phyloP scores from a whole-genome alignment of 2,797 vertebrate genomes.

The Gymnodraco acuticeps region DNA sequence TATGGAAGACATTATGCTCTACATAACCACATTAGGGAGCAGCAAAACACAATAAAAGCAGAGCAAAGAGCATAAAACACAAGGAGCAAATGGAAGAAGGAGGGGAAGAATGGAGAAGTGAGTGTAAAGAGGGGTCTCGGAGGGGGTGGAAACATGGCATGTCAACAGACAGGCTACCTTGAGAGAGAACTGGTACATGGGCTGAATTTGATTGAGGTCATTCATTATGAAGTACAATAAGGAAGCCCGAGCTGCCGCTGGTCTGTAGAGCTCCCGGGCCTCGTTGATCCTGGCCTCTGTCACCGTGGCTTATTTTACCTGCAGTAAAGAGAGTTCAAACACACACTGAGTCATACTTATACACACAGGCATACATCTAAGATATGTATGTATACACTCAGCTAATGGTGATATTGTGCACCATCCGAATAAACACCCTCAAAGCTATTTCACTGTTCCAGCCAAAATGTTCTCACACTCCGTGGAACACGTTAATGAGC shows the following conservation, averaged over 20 bases:
- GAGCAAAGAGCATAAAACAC: slow-evolving; percentile 77
- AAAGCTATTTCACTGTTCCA: slow-evolving; percentile 60
- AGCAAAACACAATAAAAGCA: slow-evolving; percentile 77
- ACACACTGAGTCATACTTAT: slow-evolving; percentile 35
- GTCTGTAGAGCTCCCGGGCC: slow-evolving; percentile 93
- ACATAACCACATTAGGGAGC: slow-evolving; percentile 81
- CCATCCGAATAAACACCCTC: slow-evolving; percentile 50
- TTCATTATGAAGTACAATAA: slow-evolving; percentile 97
- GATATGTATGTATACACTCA: slow-evolving; percentile 35
- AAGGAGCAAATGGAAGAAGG: slow-evolving; percentile 58
- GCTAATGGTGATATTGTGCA: slow-evolving; percentile 48
- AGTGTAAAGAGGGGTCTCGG: slow-evolving; percentile 64
- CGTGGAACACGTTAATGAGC: slow-evolving; percentile 30
- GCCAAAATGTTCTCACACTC: slow-evolving; percentile 49
- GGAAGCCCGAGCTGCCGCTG: slow-evolving; percentile 89
- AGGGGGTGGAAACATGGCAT: slow-evolving; percentile 50
- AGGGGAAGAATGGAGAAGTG: slow-evolving; percentile 32
- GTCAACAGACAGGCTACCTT: slow-evolving; percentile 87
- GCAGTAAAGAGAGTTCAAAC: slow-evolving; percentile 53
- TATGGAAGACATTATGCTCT: slow-evolving; percentile 77
- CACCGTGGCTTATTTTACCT: slow-evolving; percentile 94
- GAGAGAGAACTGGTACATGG: slow-evolving; percentile 99
- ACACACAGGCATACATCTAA: slow-evolving; percentile 22
- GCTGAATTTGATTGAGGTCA: slow-evolving; percentile 94
- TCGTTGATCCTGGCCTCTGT: slow-evolving; percentile 94